phyloP scores from a whole-genome alignment of 2,113 vertebrate species.

The Pangasianodon gigas region DNA sequence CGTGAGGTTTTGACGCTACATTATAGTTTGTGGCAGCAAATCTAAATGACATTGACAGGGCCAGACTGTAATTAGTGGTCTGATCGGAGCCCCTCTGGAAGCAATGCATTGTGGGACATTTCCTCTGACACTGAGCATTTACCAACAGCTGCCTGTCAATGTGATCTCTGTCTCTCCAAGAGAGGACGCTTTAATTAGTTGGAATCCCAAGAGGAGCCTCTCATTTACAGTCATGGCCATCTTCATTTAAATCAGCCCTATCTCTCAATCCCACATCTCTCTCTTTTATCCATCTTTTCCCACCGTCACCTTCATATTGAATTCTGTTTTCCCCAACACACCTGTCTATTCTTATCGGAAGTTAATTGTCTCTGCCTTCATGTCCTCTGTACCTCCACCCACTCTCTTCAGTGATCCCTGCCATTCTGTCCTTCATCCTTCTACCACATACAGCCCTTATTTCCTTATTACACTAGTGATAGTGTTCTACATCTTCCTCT shows the following conservation, averaged over 20 bases:
- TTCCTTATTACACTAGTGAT: slow-evolving; percentile 26
- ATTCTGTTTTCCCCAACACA: slow-evolving; percentile 47
- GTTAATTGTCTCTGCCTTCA: slow-evolving; percentile 46
- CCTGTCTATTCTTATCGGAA: slow-evolving; percentile 52
- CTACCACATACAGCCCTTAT: neutral
- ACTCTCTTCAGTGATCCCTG: slow-evolving; percentile 30
- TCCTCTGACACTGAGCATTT: slow-evolving; percentile 56
- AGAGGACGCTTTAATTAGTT: slow-evolving; percentile 61
- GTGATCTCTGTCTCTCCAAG: slow-evolving; percentile 49
- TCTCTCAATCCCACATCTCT: slow-evolving; percentile 46
- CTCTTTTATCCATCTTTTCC: slow-evolving; percentile 45
- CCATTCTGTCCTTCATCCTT: slow-evolving; percentile 17
- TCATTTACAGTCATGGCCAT: slow-evolving; percentile 56
- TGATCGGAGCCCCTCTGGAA: slow-evolving; percentile 53
- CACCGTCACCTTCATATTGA: slow-evolving; percentile 38
- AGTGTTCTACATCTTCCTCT: slow-evolving; percentile 25
- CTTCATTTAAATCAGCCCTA: slow-evolving; percentile 57
- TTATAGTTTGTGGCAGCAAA: slow-evolving; percentile 40
- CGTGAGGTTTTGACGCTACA: slow-evolving; percentile 25
- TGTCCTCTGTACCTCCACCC: slow-evolving; percentile 26
- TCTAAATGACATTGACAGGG: slow-evolving; percentile 58
- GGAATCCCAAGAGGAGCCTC: slow-evolving; percentile 57
- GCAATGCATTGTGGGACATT: slow-evolving; percentile 55
- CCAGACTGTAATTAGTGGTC: slow-evolving; percentile 60
- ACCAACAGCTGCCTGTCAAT: slow-evolving; percentile 60